Evolutionary conservation across 2,888 invertebrate genomes (phyloP).

Genomic region (Rugalucina vietnamica): DNA sequence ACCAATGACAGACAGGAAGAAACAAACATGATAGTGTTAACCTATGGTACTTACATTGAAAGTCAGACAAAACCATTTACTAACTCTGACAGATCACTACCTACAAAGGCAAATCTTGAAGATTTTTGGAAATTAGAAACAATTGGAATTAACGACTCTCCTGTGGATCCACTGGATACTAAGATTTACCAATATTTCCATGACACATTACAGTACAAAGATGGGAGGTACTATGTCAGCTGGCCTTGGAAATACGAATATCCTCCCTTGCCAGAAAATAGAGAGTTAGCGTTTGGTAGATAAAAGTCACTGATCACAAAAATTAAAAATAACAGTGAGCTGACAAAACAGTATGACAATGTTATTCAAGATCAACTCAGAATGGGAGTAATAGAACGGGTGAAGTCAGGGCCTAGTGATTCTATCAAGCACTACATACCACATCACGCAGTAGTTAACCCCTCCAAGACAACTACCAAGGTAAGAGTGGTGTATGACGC

Average conservation of each 20-base stretch:
- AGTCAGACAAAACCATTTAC: background rate
- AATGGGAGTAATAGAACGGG: constrained; percentile 32
- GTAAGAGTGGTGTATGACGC: constrained; percentile 25
- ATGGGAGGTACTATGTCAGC: constrained; percentile 24
- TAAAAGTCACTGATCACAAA: background rate
- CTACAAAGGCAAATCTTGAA: constrained; percentile 5
- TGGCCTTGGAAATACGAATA: constrained; percentile 41
- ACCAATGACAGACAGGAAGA: background rate
- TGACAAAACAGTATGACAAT: constrained; percentile 21
- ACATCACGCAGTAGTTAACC: constrained; percentile 35
- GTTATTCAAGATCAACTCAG: constrained; percentile 26
- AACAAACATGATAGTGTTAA: constrained; percentile 6
- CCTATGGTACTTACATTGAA: background rate
- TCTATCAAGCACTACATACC: constrained; percentile 30
- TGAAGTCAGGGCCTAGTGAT: background rate
- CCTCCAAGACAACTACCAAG: constrained; percentile 19
- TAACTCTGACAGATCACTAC: background rate
- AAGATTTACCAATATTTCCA: constrained; percentile 23
- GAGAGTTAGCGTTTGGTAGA: constrained; percentile 6
- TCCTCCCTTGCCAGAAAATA: constrained; percentile 18
- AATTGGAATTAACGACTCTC: constrained; percentile 23
- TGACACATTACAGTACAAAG: constrained; percentile 19
- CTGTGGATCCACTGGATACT: background rate
- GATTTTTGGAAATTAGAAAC: constrained; percentile 41
- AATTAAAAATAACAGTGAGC: constrained; percentile 8